Evolutionary conservation across 1,140 invertebrate species (phyloP), one percentile per base, ranked within the genome.

Genomic region (Oscheius sp.): DNA sequence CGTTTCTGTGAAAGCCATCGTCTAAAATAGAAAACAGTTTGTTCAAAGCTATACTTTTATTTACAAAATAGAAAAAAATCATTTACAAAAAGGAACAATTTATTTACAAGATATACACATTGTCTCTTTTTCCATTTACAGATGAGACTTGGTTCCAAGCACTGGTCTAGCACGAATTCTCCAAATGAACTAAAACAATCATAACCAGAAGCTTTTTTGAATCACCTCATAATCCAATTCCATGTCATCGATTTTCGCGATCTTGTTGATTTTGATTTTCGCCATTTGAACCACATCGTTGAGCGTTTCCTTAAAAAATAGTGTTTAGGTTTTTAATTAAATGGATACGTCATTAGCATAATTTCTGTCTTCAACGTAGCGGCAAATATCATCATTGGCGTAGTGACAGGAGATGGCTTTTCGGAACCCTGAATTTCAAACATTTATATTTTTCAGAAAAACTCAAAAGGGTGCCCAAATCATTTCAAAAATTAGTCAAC

Each of bases 361-460:
- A 20, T 69, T 23, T 23, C n/a, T 23, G 28, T 74, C 28, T 18
- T 72, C 70, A 23, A 73, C 36, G 46, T 76, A 92, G 18, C 89
- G 36, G 78, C 90, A 92, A 4, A 90, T 87, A 61, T 88, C 88
- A 52, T 89, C 87, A 55, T 80, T 80, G 1, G 91, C 90, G 85
- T 91, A 95, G 86, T 94, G 92, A 78, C 90, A 90, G 3, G 91
- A 91, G 80, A 93, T 92, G 1, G 91, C 90, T 86, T 91, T 90
- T 26, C 79, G 59, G 72, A 75, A 78, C 31, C 77, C 76, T 73
- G 46, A 63, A 13, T 45, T 10, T 59, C 26, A n/a, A n/a, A 26
- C 18, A 65, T 68, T 67, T 2, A 15, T 32, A 15, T 61, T 28
- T 65, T 45, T 15, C 38, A 66, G 29, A 10, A 72, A 15, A 23